Evolutionary conservation across 2,797 vertebrate species (phyloP), one percentile per base, ranked within the genome.

Genomic region (Sebastes flavidus): DNA sequence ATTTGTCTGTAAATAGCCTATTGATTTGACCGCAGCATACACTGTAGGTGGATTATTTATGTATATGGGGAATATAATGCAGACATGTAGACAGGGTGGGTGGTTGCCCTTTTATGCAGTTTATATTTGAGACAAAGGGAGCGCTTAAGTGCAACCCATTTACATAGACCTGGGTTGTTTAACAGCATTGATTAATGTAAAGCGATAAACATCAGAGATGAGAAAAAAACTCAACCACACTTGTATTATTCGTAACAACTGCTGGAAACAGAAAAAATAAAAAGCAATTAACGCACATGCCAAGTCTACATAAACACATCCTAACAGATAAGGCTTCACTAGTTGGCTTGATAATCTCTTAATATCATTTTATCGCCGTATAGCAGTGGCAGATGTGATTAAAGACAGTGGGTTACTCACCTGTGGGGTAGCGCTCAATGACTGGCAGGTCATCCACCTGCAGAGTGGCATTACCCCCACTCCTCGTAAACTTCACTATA

Each of bases 401-500:
- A 68, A 65, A 88, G 75, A 46, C 24, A 69, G 46, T 12, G 74
- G 79, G 79, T 84, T 77, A 91, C 97, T 97, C 97, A 99, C 98
- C 98, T 98, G 97, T 97, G 81, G 98, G 98, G 91, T 98, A 99
- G 76, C 98, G 97, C 94, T 99, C 98, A 85, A 99, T 99, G 94
- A 99, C 95, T 3, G 98, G 98, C 95, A 98, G 98, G 96, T 97
- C 98, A 96, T 99, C 98, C 97, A 99, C 97, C 96, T 99, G 98
- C 87, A 99, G 96, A 10, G 98, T 99, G 96, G 98, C 98, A 92
- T 99, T 99, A 95, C 98, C 98, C 59, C 98, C 98, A 91, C 98
- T 99, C 94, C 98, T 95, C 2, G 98, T 99, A 96, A 99, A 99
- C 95, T 98, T 98, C 89, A 99, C 98, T 96, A 99, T 97, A 85